phyloP scores from a whole-genome alignment of 2,797 vertebrate genomes.

The Squalus acanthias region DNA sequence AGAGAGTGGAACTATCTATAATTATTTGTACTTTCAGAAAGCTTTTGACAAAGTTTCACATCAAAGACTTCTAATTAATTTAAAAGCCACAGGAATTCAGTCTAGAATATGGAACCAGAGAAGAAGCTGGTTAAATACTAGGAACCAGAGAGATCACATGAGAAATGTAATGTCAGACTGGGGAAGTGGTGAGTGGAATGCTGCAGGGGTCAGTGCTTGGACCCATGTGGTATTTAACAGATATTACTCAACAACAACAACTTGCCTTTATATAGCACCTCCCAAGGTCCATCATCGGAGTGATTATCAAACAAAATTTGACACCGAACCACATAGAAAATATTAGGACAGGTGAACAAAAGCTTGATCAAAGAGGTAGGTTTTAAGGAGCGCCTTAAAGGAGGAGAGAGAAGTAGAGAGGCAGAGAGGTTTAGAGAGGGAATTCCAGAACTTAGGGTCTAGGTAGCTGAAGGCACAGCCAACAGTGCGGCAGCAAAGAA shows the following conservation, averaged over 20 bases:
- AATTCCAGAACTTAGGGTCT: too few species aligned
- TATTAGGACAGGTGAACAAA: neutral
- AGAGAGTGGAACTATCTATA: neutral
- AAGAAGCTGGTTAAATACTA: neutral
- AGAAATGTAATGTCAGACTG: neutral
- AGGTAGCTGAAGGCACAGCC: too few species aligned
- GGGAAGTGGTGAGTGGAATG: neutral
- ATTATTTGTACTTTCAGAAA: neutral
- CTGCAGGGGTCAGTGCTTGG: neutral
- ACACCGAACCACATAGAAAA: neutral
- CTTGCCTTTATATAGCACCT: neutral
- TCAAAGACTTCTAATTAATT: conserved; percentile 1
- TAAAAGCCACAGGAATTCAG: neutral
- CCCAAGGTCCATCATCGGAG: neutral
- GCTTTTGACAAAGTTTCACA: neutral
- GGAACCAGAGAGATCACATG: neutral
- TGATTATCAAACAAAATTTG: too few species aligned
- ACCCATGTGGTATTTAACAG: neutral
- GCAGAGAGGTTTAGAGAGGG: too few species aligned
- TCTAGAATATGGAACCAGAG: neutral
- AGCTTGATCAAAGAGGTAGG: neutral
- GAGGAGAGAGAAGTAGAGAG: neutral
- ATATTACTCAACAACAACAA: neutral
- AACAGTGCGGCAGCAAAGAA: too few species aligned
- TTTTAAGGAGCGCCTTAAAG: neutral